These are phyloP conservation scores for Lasiommata megera DNA, from an alignment of 2,888 invertebrate genomes.

Conservation along the genomic window DNA sequence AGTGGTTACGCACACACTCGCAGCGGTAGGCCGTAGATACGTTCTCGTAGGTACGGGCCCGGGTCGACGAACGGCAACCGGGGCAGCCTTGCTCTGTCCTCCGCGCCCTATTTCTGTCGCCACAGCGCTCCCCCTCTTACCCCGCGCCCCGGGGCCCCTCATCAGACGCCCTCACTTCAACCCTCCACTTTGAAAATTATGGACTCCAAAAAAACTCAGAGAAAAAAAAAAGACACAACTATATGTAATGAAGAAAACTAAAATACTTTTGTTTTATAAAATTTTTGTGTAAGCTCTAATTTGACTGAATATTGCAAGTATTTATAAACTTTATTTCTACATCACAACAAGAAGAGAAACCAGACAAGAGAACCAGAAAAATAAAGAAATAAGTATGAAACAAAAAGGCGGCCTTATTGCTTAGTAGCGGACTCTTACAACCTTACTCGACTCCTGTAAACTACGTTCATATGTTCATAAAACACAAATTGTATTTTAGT, in stretches of 20 bases:
- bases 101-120: conserved; percentile 80
- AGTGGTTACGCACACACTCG: conserved; percentile 48
- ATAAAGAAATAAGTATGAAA: no score
- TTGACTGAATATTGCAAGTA: no score
- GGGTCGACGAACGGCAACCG: conserved; percentile 75
- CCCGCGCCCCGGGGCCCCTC: conserved; percentile 36
- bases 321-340: no score
- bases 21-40: conserved; percentile 36
- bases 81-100: conserved; percentile 82
- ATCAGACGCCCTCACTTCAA: conserved; percentile 43
- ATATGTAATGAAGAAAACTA: conserved; percentile 29
- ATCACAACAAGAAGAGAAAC: no score
- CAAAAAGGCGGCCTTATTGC: no score
- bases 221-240: conserved; percentile 14
- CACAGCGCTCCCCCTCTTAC: conserved; percentile 51
- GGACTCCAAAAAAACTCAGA: conserved; percentile 36
- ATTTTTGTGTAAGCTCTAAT: no score
- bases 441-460: no score
- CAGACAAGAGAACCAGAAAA: no score
- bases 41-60: conserved; percentile 52
- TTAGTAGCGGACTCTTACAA: no score
- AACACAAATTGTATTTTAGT: no score
- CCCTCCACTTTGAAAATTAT: conserved; percentile 59
- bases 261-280: no score
- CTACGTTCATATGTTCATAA: no score